A percentile compares a stretch with the other conserved stretches of the same genome.
Evolutionary conservation across 2,113 vertebrate genomes (phyloP).

Genomic region (Zingel zingel): DNA sequence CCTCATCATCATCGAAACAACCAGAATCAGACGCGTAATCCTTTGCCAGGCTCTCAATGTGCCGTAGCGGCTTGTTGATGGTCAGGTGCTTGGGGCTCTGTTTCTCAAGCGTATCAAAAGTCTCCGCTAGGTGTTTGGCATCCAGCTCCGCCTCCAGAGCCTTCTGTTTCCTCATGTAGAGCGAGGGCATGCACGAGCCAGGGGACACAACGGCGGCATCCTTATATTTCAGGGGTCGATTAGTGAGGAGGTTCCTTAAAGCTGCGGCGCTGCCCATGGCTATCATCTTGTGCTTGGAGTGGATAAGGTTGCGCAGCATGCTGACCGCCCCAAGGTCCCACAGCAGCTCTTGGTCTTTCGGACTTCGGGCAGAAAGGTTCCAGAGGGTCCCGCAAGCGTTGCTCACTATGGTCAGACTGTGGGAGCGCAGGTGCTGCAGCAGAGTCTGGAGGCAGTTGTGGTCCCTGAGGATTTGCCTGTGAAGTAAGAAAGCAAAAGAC

Average conservation of each 20-base stretch:
- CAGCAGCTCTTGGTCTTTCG: slow-evolving; percentile 95
- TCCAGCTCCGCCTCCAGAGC: slow-evolving; percentile 96
- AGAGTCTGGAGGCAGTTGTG: slow-evolving; percentile 97
- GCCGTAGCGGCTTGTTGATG: slow-evolving; percentile 88
- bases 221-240: slow-evolving; percentile 94
- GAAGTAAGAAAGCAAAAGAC: slow-evolving; percentile 25
- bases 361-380: slow-evolving; percentile 95
- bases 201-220: slow-evolving; percentile 90
- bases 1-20: slow-evolving; percentile 96
- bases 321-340: slow-evolving; percentile 97
- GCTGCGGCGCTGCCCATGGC: slow-evolving; percentile 98
- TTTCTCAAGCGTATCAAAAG: slow-evolving; percentile 93
- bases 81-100: slow-evolving; percentile 87
- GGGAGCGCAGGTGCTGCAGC: slow-evolving; percentile 96
- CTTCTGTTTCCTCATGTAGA: slow-evolving; percentile 97
- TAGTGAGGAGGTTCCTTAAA: slow-evolving; percentile 94
- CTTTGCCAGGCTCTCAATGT: slow-evolving; percentile 93
- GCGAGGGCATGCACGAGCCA: slow-evolving; percentile 93
- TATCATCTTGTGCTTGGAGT: slow-evolving; percentile 99
- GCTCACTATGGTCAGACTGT: slow-evolving; percentile 98
- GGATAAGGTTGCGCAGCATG: slow-evolving; percentile 98
- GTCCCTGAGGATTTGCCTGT: slow-evolving; percentile 93
- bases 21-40: slow-evolving; percentile 97
- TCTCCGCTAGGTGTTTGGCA: slow-evolving; percentile 92
- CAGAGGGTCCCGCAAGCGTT: slow-evolving; percentile 98